These are phyloP conservation scores for Drosophila neotestacea DNA, from an alignment of 2,888 invertebrate genomes.

Conservation along the genomic window DNA sequence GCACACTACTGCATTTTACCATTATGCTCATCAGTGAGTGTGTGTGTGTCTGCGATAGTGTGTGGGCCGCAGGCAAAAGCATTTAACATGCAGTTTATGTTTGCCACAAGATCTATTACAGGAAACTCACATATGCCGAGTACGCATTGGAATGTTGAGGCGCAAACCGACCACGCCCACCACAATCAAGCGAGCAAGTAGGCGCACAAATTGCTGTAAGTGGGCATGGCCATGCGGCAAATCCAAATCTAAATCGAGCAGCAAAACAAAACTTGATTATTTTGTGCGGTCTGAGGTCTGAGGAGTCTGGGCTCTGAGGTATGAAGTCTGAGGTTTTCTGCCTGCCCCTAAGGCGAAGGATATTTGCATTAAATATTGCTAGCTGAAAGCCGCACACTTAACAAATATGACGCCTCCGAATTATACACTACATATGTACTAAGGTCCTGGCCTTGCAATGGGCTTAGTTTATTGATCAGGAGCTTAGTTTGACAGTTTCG, in stretches of 20 bases:
- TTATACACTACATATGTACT: constrained; percentile 46
- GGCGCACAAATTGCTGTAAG: constrained; percentile 81
- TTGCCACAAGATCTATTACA: constrained; percentile 83
- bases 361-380: constrained; percentile 65
- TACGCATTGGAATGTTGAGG: constrained; percentile 50
- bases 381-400: constrained; percentile 64
- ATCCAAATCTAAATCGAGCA: constrained; percentile 84
- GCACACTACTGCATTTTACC: constrained; percentile 48
- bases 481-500: constrained; percentile 25
- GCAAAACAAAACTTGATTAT: constrained; percentile 84
- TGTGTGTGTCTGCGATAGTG: neutral
- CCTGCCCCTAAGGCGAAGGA: constrained; percentile 27
- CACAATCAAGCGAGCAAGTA: constrained; percentile 28
- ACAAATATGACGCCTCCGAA: constrained; percentile 71
- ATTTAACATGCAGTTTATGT: constrained; percentile 82
- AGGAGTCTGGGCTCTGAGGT: neutral
- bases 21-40: constrained; percentile 60
- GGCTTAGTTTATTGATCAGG: constrained; percentile 43
- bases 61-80: constrained; percentile 63
- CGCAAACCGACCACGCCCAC: constrained; percentile 49
- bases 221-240: constrained; percentile 81
- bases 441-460: neutral
- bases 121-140: constrained; percentile 75
- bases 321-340: constrained; percentile 39
- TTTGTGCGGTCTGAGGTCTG: constrained; percentile 74